A percentile compares a stretch with the other conserved stretches of the same genome.
phyloP scores from a whole-genome alignment of 1,140 invertebrate species.

The Megathymus violae region DNA sequence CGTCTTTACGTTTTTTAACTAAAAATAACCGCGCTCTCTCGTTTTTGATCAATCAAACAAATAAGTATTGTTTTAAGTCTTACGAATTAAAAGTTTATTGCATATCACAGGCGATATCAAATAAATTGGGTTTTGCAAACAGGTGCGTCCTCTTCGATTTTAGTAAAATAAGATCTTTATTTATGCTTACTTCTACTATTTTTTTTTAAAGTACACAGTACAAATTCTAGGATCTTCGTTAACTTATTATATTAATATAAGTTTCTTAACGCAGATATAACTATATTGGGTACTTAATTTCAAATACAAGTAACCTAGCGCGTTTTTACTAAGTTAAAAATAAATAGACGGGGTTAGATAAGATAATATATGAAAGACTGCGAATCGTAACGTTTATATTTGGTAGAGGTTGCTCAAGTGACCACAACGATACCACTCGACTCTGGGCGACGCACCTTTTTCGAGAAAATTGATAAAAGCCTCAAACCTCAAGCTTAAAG shows the following conservation, averaged over 20 bases:
- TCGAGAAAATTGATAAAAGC: no score
- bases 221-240: no score
- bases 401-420: no score
- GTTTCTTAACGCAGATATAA: not conserved
- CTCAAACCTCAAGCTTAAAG: no score
- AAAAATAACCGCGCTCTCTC: conserved; percentile 32
- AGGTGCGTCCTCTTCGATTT: not conserved
- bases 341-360: not conserved
- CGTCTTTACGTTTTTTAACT: conserved; percentile 41
- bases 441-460: no score
- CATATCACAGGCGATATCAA: not conserved
- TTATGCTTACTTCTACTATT: not conserved
- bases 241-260: no score
- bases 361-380: not conserved
- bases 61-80: conserved; percentile 2
- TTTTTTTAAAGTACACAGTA: no score
- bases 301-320: no score
- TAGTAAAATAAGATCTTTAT: not conserved
- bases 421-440: no score
- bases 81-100: not conserved
- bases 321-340: not conserved
- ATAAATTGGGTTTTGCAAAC: not conserved
- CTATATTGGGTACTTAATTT: no score
- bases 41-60: conserved; percentile 26
- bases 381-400: not conserved